These are phyloP conservation scores for Scaptomyza reducta DNA, from an alignment of 2,888 invertebrate genomes.

Conservation along the genomic window DNA sequence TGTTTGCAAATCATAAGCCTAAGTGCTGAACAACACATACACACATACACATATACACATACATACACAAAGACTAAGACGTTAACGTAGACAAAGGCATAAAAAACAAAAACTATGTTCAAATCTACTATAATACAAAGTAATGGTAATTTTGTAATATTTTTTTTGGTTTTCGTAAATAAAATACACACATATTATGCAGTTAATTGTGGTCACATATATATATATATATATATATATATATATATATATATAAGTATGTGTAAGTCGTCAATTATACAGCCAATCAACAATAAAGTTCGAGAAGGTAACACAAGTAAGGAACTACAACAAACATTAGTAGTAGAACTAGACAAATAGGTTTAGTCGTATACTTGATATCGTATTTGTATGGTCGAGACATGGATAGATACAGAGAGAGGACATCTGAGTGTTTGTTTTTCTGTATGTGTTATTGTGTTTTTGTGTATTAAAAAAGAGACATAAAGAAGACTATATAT, in stretches of 20 bases:
- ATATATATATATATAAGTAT: too few species aligned
- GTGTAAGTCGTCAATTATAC: conserved; percentile 33
- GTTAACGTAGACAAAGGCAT: conserved; percentile 11
- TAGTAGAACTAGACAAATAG: conserved; percentile 33
- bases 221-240: too few species aligned
- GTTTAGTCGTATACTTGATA: conserved; percentile 20
- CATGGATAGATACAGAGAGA: conserved; percentile 3
- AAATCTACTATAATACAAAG: conserved; percentile 34
- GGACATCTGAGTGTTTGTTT: conserved; percentile 17
- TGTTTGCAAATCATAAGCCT: conserved; percentile 29
- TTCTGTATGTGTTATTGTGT: conserved; percentile 35
- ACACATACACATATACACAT: conserved; percentile 17
- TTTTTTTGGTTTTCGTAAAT: not conserved
- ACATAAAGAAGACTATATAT: conserved; percentile 18
- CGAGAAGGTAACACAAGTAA: conserved; percentile 24
- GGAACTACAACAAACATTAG: conserved; percentile 31
- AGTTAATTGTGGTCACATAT: not conserved
- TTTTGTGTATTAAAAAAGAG: conserved; percentile 38
- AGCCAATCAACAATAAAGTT: conserved; percentile 43
- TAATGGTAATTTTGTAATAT: conserved; percentile 28
- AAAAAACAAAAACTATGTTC: conserved; percentile 16
- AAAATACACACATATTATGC: conserved; percentile 20
- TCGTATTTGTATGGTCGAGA: conserved; percentile 6
- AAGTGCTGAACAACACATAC: conserved; percentile 20
- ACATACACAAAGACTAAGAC: conserved; percentile 21